Evolutionary conservation across 2,113 vertebrate species (phyloP), one percentile per base, ranked within the genome.

Genomic region (Austrofundulus limnaeus): DNA sequence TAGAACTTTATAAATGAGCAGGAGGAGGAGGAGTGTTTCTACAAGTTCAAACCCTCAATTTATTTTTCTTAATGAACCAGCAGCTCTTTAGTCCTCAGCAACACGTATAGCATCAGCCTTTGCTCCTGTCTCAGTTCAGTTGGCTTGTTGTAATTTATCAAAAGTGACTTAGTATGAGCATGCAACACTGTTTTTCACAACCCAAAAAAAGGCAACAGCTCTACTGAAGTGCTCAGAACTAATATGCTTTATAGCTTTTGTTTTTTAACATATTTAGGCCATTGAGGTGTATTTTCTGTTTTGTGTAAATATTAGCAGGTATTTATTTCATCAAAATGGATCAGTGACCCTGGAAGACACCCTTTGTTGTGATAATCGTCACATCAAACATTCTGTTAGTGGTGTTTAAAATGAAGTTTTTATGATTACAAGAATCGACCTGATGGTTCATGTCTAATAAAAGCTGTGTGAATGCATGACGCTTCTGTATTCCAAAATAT

Each of bases 401-500:
- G 2, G 31, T 56, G 25, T 66, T 31, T 43, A n/a, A 16, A 17
- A 6, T 42, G 15, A 80, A 50, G 57, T 42, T 42, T 66, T n/a
- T 49, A 20, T 50, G 63, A 49, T 52, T 68, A 34, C 20, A 65
- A 61, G 75, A 75, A 78, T 61, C 71, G 51, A 69, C 58, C 17
- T 45, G 20, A 1, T 16, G 41, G 37, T 75, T 72, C 9, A 47
- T 65, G 20, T 62, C 50, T 52, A 25, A 64, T 58, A 2, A 68
- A 67, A 57, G 11, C 41, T 71, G n/a, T 52, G 16, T 25, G 14
- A 42, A 54, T 48, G 64, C 2, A 50, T 53, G 25, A 28, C 64
- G n/a, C 37, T 47, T 70, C 31, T 41, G 48, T 15, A 42, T 23
- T 24, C 15, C 5, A 38, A 58, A 54, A 43, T 17, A 42, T 66